Evolutionary conservation across 2,797 vertebrate species (phyloP), one percentile per base, ranked within the genome.

Genomic region (Apodemus agrarius): DNA sequence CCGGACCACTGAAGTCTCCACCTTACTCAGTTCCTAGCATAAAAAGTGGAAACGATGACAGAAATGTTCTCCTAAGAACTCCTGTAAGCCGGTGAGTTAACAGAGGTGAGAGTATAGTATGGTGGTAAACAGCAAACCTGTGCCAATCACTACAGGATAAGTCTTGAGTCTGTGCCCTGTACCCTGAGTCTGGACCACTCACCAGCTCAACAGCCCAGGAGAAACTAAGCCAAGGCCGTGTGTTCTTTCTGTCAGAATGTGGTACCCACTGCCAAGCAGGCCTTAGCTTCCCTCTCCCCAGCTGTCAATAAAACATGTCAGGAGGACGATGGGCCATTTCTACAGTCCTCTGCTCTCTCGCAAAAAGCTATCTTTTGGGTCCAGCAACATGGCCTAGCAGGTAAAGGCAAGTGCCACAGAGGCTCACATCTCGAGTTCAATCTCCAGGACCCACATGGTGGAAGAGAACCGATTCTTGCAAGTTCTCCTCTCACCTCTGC

Each of bases 281-380:
- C 67, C 49, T 43, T 63, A 40, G 67, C 16, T 91, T 95, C 91
- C 83, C 40, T 94, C 29, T 90, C 69, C 43, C 43, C 79, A 83
- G 75, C n/a, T 84, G 13, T 75, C 88, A 78, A 89, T 85, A 72
- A 95, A 86, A 85, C 83, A 86, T 67, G 22, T 10, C 9, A 52
- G 5, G 0, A 78, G 24, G 65, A 83, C 81, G 22, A n/a, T 46
- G 69, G 40, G 76, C 76, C 89, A 74, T 82, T 92, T 67, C 82
- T 67, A 43, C 74, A 74, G 89, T 79, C 79, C 61, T 80, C 52
- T 91, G 93, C 89, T 95, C n/a, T 87, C 87, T 95, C 86, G 79
- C 72, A 93, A 87, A 95, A 96, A 0, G 9, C 11, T 74, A 57
- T 72, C 67, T 72, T 54, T 37, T 54, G 69, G n/a, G n/a, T 26